Conservation (phyloP, 2,797 vertebrate genomes). For the Salmo trutta region DNA sequence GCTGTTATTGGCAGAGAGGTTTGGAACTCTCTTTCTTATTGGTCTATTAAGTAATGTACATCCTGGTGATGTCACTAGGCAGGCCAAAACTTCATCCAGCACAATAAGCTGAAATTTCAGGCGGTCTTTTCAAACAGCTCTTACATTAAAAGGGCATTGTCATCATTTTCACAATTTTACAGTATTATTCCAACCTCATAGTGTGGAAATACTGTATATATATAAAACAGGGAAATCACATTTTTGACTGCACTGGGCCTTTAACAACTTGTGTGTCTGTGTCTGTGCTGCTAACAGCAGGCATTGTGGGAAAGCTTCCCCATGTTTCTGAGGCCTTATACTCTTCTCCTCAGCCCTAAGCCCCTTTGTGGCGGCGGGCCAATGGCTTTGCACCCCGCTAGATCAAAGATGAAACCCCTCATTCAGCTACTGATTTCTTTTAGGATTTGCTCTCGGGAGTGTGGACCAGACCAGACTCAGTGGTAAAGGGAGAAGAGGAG, state of each 20-base stretch:
- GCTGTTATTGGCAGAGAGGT: too few species aligned
- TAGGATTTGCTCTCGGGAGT: slow-evolving; percentile 70
- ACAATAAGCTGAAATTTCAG: too few species aligned
- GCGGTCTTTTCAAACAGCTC: too few species aligned
- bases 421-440: slow-evolving; percentile 73
- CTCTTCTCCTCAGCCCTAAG: slow-evolving; percentile 66
- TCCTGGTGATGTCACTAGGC: too few species aligned
- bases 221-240: too few species aligned
- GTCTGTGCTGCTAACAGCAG: slow-evolving; percentile 59
- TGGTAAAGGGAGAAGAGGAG: slow-evolving; percentile 43
- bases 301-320: slow-evolving; percentile 72
- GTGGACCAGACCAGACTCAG: slow-evolving; percentile 55
- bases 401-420: slow-evolving; percentile 79
- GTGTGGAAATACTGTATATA: too few species aligned
- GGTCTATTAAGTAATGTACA: too few species aligned
- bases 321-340: slow-evolving; percentile 68
- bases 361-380: slow-evolving; percentile 75
- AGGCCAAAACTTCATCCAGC: too few species aligned
- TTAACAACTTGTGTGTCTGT: slow-evolving; percentile 48
- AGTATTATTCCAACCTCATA: too few species aligned
- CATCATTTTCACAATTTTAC: too few species aligned
- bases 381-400: slow-evolving; percentile 72
- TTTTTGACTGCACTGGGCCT: neutral
- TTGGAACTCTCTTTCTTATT: too few species aligned
- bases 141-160: too few species aligned